phyloP scores from a whole-genome alignment of 2,113 vertebrate species.

The Bettongia penicillata region DNA sequence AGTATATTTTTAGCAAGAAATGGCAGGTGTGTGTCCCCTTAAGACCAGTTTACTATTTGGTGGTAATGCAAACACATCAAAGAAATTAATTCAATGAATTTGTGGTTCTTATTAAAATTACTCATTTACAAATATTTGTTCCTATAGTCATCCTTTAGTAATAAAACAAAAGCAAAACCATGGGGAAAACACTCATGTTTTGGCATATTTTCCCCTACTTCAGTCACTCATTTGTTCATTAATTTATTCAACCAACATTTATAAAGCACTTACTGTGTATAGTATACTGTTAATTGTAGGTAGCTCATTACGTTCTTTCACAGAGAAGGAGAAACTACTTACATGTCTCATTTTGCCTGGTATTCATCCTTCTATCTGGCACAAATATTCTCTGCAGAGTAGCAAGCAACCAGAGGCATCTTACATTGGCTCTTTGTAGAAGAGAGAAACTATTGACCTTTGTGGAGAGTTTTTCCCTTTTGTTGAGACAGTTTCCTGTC shows the following conservation, averaged over 20 bases:
- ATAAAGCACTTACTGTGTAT: background rate
- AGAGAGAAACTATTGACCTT: background rate
- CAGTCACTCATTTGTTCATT: background rate
- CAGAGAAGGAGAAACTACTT: background rate
- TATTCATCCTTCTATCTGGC: background rate
- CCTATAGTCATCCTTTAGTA: background rate
- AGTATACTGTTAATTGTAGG: background rate
- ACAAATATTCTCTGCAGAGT: background rate
- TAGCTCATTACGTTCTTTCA: background rate
- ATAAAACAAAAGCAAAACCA: background rate
- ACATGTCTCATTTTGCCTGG: background rate
- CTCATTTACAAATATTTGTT: background rate
- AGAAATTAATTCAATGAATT: constrained; percentile 24
- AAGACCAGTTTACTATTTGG: background rate
- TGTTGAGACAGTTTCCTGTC: background rate
- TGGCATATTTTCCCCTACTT: background rate
- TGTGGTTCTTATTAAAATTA: background rate
- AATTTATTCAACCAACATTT: background rate
- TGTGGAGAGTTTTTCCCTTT: background rate
- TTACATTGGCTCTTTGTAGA: background rate
- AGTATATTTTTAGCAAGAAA: constrained; percentile 24
- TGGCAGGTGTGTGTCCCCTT: constrained; percentile 11
- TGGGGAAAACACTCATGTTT: background rate
- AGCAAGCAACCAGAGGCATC: background rate
- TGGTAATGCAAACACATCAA: background rate